These are phyloP conservation scores for Pterocles burchelli DNA, from an alignment of 2,113 vertebrate genomes.

Conservation along the genomic window DNA sequence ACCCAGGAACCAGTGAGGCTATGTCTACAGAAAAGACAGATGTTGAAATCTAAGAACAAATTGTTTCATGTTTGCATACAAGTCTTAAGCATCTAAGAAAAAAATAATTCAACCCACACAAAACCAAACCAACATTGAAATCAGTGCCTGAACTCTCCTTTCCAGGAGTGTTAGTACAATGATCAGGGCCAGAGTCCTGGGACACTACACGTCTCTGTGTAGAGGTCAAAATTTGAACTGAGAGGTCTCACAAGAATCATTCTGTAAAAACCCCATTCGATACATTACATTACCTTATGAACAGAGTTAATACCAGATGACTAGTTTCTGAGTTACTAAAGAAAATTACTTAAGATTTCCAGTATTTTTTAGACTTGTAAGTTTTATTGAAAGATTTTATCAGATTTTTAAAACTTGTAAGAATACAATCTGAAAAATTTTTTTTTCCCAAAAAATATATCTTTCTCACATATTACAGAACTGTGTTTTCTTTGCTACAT, in stretches of 20 bases:
- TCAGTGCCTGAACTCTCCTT: neutral
- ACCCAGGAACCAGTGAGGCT: neutral
- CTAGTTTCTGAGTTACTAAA: neutral
- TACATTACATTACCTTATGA: neutral
- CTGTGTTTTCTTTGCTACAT: neutral
- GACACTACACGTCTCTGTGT: fast-evolving
- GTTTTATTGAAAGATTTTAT: neutral
- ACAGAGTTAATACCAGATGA: neutral
- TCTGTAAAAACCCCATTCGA: neutral
- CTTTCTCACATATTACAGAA: neutral
- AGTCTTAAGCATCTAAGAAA: neutral
- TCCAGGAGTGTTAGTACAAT: fast-evolving
- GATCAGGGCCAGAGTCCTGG: neutral
- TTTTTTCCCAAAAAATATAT: neutral
- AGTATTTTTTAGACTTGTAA: neutral
- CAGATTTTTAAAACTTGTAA: neutral
- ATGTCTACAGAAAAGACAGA: neutral
- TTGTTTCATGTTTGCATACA: neutral
- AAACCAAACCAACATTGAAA: neutral
- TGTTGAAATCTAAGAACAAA: neutral
- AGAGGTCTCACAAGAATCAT: neutral
- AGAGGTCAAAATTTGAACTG: neutral
- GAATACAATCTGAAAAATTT: neutral
- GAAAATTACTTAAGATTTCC: neutral
- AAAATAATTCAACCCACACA: too few species aligned